These are phyloP conservation scores for Phylloscopus collybita DNA, from an alignment of 2,797 vertebrate species.

Conservation along the genomic window DNA sequence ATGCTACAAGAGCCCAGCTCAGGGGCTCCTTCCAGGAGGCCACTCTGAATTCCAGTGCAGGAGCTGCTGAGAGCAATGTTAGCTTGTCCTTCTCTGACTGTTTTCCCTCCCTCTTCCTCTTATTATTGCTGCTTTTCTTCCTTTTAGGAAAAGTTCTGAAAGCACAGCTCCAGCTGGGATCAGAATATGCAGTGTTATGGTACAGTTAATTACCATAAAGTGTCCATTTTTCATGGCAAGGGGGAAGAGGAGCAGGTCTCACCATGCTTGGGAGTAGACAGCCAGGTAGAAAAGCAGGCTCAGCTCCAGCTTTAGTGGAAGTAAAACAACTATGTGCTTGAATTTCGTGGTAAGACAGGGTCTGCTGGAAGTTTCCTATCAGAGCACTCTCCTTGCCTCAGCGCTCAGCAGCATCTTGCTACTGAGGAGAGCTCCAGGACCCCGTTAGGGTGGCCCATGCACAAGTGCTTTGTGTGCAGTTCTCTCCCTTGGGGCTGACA, in stretches of 20 bases:
- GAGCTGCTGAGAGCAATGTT: not conserved
- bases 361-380: slow-evolving; percentile 14
- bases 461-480: not conserved
- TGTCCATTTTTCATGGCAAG: not conserved
- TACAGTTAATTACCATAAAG: not conserved
- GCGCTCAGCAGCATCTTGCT: not conserved
- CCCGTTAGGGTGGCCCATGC: not conserved
- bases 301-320: not conserved
- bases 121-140: not conserved
- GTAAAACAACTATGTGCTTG: not conserved
- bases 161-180: not conserved
- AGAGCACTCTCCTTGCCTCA: not conserved
- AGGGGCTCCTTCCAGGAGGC: not conserved
- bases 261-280: not conserved
- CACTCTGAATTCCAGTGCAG: not conserved
- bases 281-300: not conserved
- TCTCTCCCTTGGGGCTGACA: not conserved
- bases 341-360: slow-evolving; percentile 13
- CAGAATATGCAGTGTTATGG: not conserved
- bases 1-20: not conserved
- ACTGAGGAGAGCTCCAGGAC: not conserved
- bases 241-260: not conserved
- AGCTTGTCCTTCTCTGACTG: not conserved
- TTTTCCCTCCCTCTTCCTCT: not conserved
- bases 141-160: not conserved